Evolutionary conservation across 2,797 vertebrate species (phyloP).

Genomic region (Varecia variegata): DNA sequence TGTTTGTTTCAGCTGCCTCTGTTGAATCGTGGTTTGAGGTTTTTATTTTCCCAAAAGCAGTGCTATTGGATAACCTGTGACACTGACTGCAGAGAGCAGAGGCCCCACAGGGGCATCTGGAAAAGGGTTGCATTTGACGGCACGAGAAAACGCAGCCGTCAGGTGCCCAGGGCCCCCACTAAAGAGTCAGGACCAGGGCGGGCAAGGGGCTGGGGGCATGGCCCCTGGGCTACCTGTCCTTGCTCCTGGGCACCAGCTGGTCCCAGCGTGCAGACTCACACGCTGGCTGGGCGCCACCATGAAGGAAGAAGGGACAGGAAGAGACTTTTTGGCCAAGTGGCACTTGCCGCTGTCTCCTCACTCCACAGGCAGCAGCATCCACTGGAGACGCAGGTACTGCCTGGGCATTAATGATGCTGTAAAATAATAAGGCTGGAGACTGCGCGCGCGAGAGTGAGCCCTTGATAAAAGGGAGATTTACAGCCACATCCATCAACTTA

Average conservation of each 20-base stretch:
- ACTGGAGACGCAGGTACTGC: constrained; percentile 76
- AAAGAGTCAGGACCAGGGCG: not conserved
- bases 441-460: constrained; percentile 67
- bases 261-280: fast-evolving
- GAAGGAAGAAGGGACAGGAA: not conserved
- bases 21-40: fast-evolving
- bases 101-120: not conserved
- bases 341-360: constrained; percentile 4
- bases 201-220: fast-evolving
- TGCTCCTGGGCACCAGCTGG: not conserved
- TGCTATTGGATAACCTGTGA: not conserved
- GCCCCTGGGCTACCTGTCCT: not conserved
- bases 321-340: not conserved
- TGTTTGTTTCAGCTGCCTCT: not conserved
- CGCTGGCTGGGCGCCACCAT: fast-evolving
- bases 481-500: constrained; percentile 86
- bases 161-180: fast-evolving
- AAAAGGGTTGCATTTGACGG: not conserved
- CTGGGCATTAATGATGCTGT: constrained; percentile 85
- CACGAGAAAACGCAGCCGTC: not conserved
- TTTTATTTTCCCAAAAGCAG: not conserved
- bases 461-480: constrained; percentile 88
- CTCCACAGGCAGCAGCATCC: constrained; percentile 46
- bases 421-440: constrained; percentile 82
- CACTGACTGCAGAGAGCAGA: not conserved